Evolutionary conservation across 2,113 vertebrate species (phyloP).

Genomic region (Notothenia rossii): DNA sequence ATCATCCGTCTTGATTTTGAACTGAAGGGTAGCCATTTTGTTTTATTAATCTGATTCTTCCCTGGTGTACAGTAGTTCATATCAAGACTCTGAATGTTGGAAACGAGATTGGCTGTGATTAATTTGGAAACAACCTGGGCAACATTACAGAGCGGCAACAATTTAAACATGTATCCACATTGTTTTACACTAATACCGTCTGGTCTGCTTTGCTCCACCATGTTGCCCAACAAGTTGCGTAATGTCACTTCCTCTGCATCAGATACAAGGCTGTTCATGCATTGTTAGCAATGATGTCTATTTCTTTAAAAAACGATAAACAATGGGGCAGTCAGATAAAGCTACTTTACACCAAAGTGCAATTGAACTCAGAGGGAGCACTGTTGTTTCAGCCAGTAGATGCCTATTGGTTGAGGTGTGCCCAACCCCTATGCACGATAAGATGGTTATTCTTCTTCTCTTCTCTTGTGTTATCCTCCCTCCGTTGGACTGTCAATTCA

Average conservation of each 20-base stretch:
- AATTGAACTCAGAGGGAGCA: conserved; percentile 79
- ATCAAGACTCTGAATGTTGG: conserved; percentile 13
- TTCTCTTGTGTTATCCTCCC: conserved; percentile 53
- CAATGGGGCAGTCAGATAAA: conserved; percentile 56
- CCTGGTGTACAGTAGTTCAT: conserved; percentile 62
- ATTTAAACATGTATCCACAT: neutral
- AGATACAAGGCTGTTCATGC: conserved; percentile 15
- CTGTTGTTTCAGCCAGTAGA: conserved; percentile 69
- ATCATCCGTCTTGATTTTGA: neutral
- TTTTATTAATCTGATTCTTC: conserved; percentile 25
- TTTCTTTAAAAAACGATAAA: conserved; percentile 29
- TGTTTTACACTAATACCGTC: neutral
- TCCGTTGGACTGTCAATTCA: conserved; percentile 67
- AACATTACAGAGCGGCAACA: conserved; percentile 2
- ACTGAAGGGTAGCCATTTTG: conserved; percentile 17
- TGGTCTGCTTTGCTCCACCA: neutral
- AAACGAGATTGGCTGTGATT: neutral
- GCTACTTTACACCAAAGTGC: conserved; percentile 79
- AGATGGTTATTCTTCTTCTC: conserved; percentile 59
- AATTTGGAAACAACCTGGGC: neutral
- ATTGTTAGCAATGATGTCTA: conserved; percentile 3
- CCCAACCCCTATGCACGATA: conserved; percentile 71
- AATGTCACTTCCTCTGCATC: conserved; percentile 14
- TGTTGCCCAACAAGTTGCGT: conserved; percentile 26
- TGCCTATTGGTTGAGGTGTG: conserved; percentile 60